Conservation (phyloP, 2,888 invertebrate genomes). For the Blastobasis lacticolella region DNA sequence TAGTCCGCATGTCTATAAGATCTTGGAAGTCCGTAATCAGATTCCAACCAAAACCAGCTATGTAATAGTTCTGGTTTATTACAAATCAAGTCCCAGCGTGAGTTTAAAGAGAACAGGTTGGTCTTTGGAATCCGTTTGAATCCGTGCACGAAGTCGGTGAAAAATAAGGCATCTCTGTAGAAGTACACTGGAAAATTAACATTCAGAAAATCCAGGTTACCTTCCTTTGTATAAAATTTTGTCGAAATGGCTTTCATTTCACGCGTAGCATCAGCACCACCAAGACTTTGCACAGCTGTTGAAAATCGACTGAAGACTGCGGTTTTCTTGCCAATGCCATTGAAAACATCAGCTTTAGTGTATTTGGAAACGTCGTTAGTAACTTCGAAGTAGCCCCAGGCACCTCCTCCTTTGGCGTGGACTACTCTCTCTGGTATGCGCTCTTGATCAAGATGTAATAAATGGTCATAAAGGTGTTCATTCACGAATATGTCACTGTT, state of each 20-base stretch:
- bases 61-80: conserved; percentile 86
- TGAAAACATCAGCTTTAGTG: conserved; percentile 82
- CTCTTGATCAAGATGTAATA: conserved; percentile 82
- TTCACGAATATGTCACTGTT: conserved; percentile 74
- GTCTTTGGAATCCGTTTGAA: conserved; percentile 93
- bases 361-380: conserved; percentile 86
- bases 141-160: conserved; percentile 89
- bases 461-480: conserved; percentile 13
- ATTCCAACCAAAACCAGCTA: conserved; percentile 82
- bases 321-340: conserved; percentile 82
- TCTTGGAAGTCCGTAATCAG: conserved; percentile 92
- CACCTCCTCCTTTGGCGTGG: conserved; percentile 93
- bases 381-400: conserved; percentile 87
- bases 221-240: conserved; percentile 92
- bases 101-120: conserved; percentile 85
- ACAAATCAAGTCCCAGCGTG: conserved; percentile 91
- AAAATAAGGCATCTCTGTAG: conserved; percentile 86
- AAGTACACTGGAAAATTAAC: conserved; percentile 91
- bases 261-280: conserved; percentile 86
- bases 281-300: conserved; percentile 85
- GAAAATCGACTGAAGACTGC: conserved; percentile 84
- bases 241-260: conserved; percentile 91
- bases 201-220: conserved; percentile 90
- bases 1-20: conserved; percentile 93
- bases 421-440: conserved; percentile 94